phyloP scores from a whole-genome alignment of 2,888 invertebrate genomes.

The Trichacis sp. region DNA sequence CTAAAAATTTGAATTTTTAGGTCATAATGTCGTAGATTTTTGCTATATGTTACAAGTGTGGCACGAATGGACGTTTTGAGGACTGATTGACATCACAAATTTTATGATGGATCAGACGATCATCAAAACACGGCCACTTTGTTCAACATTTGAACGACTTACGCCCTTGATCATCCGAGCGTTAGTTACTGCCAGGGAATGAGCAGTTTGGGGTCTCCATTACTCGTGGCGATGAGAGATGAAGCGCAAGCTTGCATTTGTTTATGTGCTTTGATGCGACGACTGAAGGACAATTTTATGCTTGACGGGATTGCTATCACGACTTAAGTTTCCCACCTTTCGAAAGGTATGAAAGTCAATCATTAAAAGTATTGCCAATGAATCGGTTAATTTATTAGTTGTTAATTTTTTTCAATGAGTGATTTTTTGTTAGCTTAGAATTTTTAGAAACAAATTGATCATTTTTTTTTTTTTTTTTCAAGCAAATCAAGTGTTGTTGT shows the following conservation, averaged over 20 bases:
- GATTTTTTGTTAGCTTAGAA: not conserved
- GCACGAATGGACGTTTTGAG: conserved; percentile 95
- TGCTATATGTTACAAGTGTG: conserved; percentile 93
- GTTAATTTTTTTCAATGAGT: no score
- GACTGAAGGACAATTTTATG: conserved; percentile 90
- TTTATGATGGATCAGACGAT: conserved; percentile 94
- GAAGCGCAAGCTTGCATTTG: conserved; percentile 97
- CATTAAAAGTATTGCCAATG: no score
- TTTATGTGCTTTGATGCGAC: conserved; percentile 94
- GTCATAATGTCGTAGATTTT: conserved; percentile 79
- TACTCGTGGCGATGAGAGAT: conserved; percentile 94
- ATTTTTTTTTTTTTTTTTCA: no score
- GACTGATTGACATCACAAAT: conserved; percentile 93
- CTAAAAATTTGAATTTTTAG: conserved; percentile 19
- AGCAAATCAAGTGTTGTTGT: no score
- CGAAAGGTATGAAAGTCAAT: no score
- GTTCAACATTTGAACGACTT: conserved; percentile 96
- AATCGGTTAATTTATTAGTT: no score
- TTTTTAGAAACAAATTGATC: no score
- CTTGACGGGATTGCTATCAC: conserved; percentile 95
- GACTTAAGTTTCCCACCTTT: conserved; percentile 92
- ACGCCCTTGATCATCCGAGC: conserved; percentile 93
- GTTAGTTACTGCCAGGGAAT: conserved; percentile 98
- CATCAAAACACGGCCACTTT: conserved; percentile 94
- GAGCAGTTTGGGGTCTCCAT: conserved; percentile 96